Percentiles rank a stretch among this genome's conserved stretches.
Evolutionary conservation across 2,888 invertebrate species (phyloP).

Genomic region (Epiperipatus broadwayi): DNA sequence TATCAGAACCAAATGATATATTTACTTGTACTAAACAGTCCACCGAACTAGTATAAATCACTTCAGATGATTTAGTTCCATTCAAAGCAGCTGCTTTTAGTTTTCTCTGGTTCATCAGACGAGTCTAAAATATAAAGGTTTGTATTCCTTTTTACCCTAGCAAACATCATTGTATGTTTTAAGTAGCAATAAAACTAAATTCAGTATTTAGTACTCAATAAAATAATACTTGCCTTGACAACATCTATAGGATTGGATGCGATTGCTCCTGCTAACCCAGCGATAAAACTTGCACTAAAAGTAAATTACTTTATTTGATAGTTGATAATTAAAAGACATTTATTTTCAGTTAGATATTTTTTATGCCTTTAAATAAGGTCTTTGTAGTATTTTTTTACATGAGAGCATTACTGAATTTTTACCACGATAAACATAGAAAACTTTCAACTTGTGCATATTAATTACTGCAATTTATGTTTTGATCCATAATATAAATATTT

Average conservation of each 20-base stretch:
- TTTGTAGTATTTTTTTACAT: too few species aligned
- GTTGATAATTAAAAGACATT: too few species aligned
- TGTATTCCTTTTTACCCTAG: conserved; percentile 3
- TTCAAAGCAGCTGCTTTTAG: conserved; percentile 29
- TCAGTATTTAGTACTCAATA: background rate
- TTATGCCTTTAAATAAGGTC: too few species aligned
- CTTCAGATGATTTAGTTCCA: conserved; percentile 18
- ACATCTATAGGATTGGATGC: conserved; percentile 89
- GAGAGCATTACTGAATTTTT: too few species aligned
- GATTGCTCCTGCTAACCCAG: conserved; percentile 75
- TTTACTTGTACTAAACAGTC: conserved; percentile 58
- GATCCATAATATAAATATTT: too few species aligned
- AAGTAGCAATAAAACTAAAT: conserved; percentile 13
- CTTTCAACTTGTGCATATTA: too few species aligned
- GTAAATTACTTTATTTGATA: too few species aligned
- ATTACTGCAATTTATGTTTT: too few species aligned
- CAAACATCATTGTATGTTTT: conserved; percentile 5
- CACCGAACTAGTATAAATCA: conserved; percentile 56
- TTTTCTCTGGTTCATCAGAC: conserved; percentile 75
- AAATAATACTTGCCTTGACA: conserved; percentile 47
- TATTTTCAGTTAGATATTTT: too few species aligned
- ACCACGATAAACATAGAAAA: too few species aligned
- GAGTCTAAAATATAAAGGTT: conserved; percentile 44
- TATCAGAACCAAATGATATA: conserved; percentile 14
- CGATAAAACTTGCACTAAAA: conserved; percentile 64